phyloP scores from a whole-genome alignment of 2,888 invertebrate species.

The Autographa pulchrina region DNA sequence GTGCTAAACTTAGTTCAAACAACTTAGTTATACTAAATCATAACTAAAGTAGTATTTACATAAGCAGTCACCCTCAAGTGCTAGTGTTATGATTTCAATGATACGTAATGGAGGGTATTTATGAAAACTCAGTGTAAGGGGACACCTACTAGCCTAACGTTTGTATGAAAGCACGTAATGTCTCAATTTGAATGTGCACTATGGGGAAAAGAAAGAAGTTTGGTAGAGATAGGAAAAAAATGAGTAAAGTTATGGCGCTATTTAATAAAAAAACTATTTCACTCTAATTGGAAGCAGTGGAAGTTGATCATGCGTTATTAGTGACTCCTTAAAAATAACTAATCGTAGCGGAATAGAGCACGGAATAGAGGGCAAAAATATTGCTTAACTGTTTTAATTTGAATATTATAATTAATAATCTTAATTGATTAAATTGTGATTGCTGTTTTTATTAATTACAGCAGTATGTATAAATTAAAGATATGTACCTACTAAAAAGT shows the following conservation, averaged over 20 bases:
- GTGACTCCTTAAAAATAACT: neutral
- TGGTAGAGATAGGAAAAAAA: constrained; percentile 71
- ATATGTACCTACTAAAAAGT: neutral
- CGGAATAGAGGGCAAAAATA: no score
- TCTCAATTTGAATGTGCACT: constrained; percentile 82
- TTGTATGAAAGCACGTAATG: constrained; percentile 80
- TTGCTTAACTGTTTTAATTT: neutral
- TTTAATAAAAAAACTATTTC: neutral
- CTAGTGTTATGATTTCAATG: constrained; percentile 45
- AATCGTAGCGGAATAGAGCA: neutral
- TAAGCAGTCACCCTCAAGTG: constrained; percentile 37
- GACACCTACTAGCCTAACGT: constrained; percentile 75
- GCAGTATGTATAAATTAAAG: neutral
- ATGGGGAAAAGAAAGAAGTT: constrained; percentile 79
- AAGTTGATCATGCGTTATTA: neutral
- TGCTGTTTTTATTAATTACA: neutral
- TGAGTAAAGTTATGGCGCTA: neutral
- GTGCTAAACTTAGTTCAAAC: constrained; percentile 44
- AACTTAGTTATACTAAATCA: constrained; percentile 34
- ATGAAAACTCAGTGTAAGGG: constrained; percentile 69
- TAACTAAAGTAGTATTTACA: constrained; percentile 28
- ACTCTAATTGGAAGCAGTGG: neutral
- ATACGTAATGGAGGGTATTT: constrained; percentile 66
- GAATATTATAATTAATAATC: neutral
- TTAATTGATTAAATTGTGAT: neutral